Conservation (phyloP, 2,888 invertebrate species). For the Nomada hirtipes region DNA sequence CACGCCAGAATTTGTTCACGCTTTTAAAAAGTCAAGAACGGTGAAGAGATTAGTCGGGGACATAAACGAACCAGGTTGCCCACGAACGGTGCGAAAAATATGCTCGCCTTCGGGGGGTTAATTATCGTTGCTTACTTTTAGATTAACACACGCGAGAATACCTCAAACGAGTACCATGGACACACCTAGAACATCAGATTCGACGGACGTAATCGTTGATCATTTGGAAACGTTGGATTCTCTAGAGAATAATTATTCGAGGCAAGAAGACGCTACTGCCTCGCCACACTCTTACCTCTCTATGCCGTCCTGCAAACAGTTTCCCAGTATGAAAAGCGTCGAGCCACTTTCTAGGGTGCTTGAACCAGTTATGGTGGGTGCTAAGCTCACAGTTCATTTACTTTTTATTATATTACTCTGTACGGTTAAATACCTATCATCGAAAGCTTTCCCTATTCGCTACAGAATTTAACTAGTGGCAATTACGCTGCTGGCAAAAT, state of each 20-base stretch:
- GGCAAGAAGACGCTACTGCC: slow-evolving; percentile 74
- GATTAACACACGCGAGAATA: slow-evolving; percentile 63
- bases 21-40: too few species aligned
- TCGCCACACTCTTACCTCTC: slow-evolving; percentile 91
- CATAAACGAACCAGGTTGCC: too few species aligned
- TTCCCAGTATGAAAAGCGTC: slow-evolving; percentile 91
- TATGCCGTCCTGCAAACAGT: slow-evolving; percentile 94
- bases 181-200: slow-evolving; percentile 75
- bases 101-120: not conserved
- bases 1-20: too few species aligned
- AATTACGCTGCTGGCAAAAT: too few species aligned
- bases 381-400: not conserved
- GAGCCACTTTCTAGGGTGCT: slow-evolving; percentile 92
- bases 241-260: slow-evolving; percentile 73
- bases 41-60: too few species aligned
- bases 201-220: slow-evolving; percentile 71
- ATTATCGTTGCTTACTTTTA: slow-evolving; percentile 19
- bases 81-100: too few species aligned
- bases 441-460: too few species aligned
- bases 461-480: too few species aligned
- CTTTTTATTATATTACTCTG: too few species aligned
- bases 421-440: too few species aligned
- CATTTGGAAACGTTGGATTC: slow-evolving; percentile 73
- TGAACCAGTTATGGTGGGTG: slow-evolving; percentile 90
- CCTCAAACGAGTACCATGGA: slow-evolving; percentile 73